Evolutionary conservation across 2,797 vertebrate genomes (phyloP), one percentile per base, ranked within the genome.

Genomic region (Gila robusta): DNA sequence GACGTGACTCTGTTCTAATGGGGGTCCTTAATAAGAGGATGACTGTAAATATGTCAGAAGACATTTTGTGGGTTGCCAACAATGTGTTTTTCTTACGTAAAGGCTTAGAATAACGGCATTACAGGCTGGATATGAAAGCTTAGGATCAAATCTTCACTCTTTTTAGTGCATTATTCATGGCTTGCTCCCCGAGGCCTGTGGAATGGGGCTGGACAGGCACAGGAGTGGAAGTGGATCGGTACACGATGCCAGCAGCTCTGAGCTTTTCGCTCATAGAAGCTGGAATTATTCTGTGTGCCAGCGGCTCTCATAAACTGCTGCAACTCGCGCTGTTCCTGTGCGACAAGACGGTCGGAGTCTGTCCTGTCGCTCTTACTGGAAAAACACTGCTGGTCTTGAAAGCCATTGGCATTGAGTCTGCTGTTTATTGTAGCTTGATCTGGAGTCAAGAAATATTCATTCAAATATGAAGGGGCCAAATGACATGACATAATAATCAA

Each of bases 1-100:
- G 94, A 97, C 95, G 92, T 93, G 88, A 92, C 90, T 94, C 94
- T 95, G 94, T 94, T 74, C n/a, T 52, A 83, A 67, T 32, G n/a
- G 69, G 86, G 35, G 76, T 91, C 90, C 93, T 93, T 94, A 93
- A 94, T 93, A 94, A 94, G 92, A 93, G 91, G 93, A 94, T 94
- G 92, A 94, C 85, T 92, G 93, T 91, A 93, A 93, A 94, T 93
- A 95, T 94, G 92, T 95, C 89, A 70, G 89, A 91, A 90, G 91
- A 91, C 90, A 93, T 81, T 84, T 41, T 78, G 52, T 74, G 76
- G 28, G 54, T 23, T 21, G 49, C 76, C 6, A 28, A 17, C 16
- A 66, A 37, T 84, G 39, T 49, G 62, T 49, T 81, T 80, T 82
- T 84, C 69, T 67, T 35, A 35, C 69, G 39, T 80, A 35, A 91